phyloP scores from a whole-genome alignment of 2,113 vertebrate species.

The Talpa occidentalis region DNA sequence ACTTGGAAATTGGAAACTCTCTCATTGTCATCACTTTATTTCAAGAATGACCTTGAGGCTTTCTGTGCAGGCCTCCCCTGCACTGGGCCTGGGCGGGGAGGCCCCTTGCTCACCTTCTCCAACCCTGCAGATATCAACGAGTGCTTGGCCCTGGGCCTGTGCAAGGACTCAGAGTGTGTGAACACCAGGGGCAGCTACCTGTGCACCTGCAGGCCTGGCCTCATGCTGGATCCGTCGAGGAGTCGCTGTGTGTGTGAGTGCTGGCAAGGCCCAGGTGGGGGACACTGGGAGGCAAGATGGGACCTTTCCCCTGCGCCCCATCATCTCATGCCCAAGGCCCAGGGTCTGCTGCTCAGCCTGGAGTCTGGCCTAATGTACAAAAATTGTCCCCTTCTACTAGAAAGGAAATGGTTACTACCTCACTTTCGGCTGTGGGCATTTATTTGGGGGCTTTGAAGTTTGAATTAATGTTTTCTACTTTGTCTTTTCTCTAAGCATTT shows the following conservation, averaged over 20 bases:
- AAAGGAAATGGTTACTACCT: background rate
- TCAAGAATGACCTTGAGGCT: background rate
- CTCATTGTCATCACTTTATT: background rate
- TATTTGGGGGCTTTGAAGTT: background rate
- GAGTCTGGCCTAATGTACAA: background rate
- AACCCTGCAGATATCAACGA: constrained; percentile 94
- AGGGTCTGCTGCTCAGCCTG: background rate
- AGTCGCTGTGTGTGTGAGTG: constrained; percentile 98
- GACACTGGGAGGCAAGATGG: background rate
- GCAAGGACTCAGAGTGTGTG: constrained; percentile 94
- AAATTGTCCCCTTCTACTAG: background rate
- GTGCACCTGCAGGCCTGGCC: constrained; percentile 93
- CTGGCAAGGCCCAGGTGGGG: background rate
- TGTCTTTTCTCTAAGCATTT: background rate
- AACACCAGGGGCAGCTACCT: constrained; percentile 96
- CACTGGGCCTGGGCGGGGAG: rapidly evolving
- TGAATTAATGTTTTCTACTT: background rate
- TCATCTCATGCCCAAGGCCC: background rate
- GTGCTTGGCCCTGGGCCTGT: constrained; percentile 91
- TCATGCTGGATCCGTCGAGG: constrained; percentile 94
- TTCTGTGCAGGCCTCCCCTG: background rate
- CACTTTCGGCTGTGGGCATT: background rate
- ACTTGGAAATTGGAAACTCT: background rate
- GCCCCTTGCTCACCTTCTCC: background rate
- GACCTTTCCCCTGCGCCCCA: background rate